Conservation (phyloP, 2,888 invertebrate genomes). For the Dione juno region DNA sequence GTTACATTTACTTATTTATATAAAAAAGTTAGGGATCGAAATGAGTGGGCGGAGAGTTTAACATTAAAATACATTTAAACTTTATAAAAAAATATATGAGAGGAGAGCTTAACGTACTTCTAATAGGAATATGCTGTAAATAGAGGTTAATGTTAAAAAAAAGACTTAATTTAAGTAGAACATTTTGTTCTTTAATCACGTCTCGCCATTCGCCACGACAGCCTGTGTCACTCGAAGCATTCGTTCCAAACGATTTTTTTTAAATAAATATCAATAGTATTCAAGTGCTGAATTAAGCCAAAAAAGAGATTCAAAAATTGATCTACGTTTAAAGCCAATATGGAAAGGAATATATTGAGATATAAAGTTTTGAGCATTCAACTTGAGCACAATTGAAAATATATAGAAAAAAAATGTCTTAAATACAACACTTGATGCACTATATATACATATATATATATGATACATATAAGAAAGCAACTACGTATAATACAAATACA, state of each 20-base stretch:
- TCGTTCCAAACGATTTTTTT: slow-evolving; percentile 1
- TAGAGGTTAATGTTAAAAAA: slow-evolving; percentile 34
- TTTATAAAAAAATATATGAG: slow-evolving; percentile 24
- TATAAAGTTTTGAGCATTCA: slow-evolving; percentile 13
- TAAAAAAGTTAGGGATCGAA: slow-evolving; percentile 53
- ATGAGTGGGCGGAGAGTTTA: slow-evolving; percentile 57
- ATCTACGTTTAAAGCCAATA: too few relatives aligned
- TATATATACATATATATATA: background rate
- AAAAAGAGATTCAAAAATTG: background rate
- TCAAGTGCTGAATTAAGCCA: background rate
- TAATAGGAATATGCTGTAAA: slow-evolving; percentile 41
- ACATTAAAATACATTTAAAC: slow-evolving; percentile 35
- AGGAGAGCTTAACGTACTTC: slow-evolving; percentile 13
- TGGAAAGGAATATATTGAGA: background rate
- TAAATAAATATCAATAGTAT: background rate
- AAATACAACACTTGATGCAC: background rate
- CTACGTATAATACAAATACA: background rate
- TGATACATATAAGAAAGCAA: background rate
- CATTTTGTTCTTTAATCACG: background rate
- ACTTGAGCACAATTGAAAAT: background rate
- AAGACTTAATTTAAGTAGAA: slow-evolving; percentile 32
- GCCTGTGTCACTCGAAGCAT: background rate
- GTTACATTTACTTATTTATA: slow-evolving; percentile 52
- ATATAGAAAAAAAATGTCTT: background rate
- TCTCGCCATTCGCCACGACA: background rate